Base-by-base conservation (phyloP, 1,140 invertebrate species). In the Solen grandis region DNA sequence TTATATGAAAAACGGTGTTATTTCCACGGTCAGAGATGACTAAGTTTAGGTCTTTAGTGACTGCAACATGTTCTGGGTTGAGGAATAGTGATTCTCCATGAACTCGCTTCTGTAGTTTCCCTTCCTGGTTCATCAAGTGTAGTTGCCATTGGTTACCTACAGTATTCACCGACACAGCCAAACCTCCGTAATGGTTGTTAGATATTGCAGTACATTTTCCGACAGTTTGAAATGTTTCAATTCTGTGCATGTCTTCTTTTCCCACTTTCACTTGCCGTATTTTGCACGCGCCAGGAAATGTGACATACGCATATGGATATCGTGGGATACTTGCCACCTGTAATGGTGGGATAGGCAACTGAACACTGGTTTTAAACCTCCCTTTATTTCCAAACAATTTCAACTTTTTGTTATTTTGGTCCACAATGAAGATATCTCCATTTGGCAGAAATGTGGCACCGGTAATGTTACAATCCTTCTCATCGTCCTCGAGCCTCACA, bases 101-200 rank as follows among this genome's bases (percentile, higher is more conserved):
- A 25, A 77, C 41, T 31, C 62, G 41, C 31, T 77, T 77, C 62
- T 77, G 74, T 5, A 77, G 22, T 22, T 66, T 38, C 5, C 74
- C 74, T 1, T 29, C 38, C 16, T 57, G 5, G 36, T 77, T 77
- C 74, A 77, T 77, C 19, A 77, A 35, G 36, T 77, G 74, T 25
- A 77, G 62, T 36, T 77, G 74, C 74, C 74, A 77, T 16, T 77
- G 74, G 62, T 77, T 77, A 13, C 74, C 74, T 54, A 22, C 57
- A 0, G 57, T 55, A 41, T 77, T 77, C 10, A 77, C 33, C 5
- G 74, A 35, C 0, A 77, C 74, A 2, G 74, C 74, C 3, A 77
- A 35, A 19, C 74, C 74, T 5, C 74, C 74, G 41, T 52, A 66
- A 16, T 66, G 62, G 27, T 77, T 77, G 22, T 59, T 77, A 8